These are phyloP conservation scores for Agapostemon virescens DNA, from an alignment of 2,888 invertebrate genomes.

Conservation along the genomic window DNA sequence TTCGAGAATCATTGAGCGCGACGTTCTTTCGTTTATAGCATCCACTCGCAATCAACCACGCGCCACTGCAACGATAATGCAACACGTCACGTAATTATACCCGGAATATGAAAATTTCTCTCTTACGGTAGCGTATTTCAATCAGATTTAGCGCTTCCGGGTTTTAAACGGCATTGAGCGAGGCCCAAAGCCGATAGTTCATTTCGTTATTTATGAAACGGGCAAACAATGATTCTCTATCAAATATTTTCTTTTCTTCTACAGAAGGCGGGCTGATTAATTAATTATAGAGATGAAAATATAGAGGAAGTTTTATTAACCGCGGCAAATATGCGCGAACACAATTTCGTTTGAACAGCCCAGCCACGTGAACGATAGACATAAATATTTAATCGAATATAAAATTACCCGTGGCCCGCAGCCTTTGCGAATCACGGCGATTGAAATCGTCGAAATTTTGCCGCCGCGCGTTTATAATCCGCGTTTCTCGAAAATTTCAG, in stretches of 20 bases:
- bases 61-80: conserved; percentile 32
- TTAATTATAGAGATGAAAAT: neutral
- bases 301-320: neutral
- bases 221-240: too few relatives aligned
- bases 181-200: neutral
- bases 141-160: conserved; percentile 13
- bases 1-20: conserved; percentile 15
- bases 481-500: neutral
- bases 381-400: neutral
- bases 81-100: conserved; percentile 37
- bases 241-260: neutral
- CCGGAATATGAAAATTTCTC: conserved; percentile 50
- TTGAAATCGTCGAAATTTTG: neutral
- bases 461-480: neutral
- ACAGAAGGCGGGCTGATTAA: neutral
- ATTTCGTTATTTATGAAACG: conserved; percentile 23
- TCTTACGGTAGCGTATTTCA: neutral
- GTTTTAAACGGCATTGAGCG: conserved; percentile 3
- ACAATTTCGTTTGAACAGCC: neutral
- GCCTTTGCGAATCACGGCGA: neutral
- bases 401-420: neutral
- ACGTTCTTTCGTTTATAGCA: neutral
- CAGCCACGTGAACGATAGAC: neutral
- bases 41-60: conserved; percentile 9
- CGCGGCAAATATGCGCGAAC: neutral